Evolutionary conservation across 2,888 invertebrate genomes (phyloP).

Genomic region (Pomacea canaliculata): DNA sequence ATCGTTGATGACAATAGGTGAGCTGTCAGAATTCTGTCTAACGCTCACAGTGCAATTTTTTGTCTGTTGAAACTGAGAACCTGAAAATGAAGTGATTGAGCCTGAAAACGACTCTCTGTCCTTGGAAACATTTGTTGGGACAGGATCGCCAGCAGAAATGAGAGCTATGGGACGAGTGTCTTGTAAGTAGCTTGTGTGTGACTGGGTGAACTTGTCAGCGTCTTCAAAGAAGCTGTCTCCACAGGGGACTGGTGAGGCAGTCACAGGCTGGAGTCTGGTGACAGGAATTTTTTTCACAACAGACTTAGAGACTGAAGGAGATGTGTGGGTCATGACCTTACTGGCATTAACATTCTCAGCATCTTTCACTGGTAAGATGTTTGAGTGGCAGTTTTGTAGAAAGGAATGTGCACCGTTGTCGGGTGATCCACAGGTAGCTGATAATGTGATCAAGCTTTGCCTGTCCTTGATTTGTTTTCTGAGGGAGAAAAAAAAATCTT

Average conservation of each 20-base stretch:
- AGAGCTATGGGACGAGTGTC: constrained; percentile 28
- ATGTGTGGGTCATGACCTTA: neutral
- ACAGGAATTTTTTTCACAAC: constrained; percentile 22
- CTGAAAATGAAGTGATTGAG: neutral
- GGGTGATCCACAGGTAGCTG: too few species aligned
- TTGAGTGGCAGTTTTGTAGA: too few species aligned
- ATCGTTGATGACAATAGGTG: too few species aligned
- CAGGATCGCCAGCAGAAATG: neutral
- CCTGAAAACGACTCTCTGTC: neutral
- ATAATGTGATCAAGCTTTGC: neutral
- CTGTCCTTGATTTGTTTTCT: constrained; percentile 43
- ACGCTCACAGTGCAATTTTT: too few species aligned
- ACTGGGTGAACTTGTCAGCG: constrained; percentile 50
- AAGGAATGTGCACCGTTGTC: too few species aligned
- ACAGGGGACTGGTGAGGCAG: constrained; percentile 56
- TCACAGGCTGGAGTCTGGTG: constrained; percentile 9
- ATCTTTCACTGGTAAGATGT: too few species aligned
- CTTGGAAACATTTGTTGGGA: neutral
- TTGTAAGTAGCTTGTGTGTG: constrained; percentile 49
- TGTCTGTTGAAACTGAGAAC: too few species aligned
- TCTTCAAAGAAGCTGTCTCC: constrained; percentile 67
- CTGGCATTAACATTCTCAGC: neutral
- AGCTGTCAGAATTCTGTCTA: too few species aligned
- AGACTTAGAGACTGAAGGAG: constrained; percentile 1
- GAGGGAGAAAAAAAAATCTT: constrained; percentile 7